A percentile compares a stretch with the other conserved stretches of the same genome.
Evolutionary conservation across 2,888 invertebrate species (phyloP).

Genomic region (Parthenolecanium corni): DNA sequence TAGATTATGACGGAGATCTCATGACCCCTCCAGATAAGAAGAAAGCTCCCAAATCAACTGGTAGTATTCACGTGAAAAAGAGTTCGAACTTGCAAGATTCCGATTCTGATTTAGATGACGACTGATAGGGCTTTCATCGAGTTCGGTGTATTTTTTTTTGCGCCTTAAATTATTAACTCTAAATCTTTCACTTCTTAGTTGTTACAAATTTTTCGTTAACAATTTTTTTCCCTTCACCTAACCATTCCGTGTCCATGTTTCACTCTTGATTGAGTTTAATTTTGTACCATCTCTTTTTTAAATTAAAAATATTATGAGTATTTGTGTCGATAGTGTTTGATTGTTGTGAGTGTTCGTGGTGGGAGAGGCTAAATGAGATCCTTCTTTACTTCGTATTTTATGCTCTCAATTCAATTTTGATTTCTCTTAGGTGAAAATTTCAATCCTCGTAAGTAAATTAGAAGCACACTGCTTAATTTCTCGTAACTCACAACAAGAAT

Average conservation of each 20-base stretch:
- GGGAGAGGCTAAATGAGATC: too few relatives aligned
- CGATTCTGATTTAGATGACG: slow-evolving; percentile 33
- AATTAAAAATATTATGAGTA: not conserved
- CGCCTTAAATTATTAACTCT: not conserved
- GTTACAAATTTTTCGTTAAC: not conserved
- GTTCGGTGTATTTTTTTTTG: not conserved
- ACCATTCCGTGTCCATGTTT: not conserved
- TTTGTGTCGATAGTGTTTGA: too few relatives aligned
- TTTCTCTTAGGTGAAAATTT: too few relatives aligned
- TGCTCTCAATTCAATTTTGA: not conserved
- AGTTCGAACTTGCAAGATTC: not conserved
- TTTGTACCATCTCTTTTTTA: not conserved
- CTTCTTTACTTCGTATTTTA: too few relatives aligned
- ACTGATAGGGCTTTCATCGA: slow-evolving; percentile 14
- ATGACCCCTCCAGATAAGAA: slow-evolving; percentile 50
- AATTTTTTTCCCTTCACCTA: not conserved
- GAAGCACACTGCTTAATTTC: too few relatives aligned
- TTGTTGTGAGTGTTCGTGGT: too few relatives aligned
- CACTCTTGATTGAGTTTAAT: too few relatives aligned
- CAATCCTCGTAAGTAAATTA: too few relatives aligned
- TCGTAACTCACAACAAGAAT: too few relatives aligned
- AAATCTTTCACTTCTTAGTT: not conserved
- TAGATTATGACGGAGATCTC: slow-evolving; percentile 58
- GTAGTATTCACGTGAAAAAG: slow-evolving; percentile 12
- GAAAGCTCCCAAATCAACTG: slow-evolving; percentile 27